Evolutionary conservation across 2,113 vertebrate genomes (phyloP).

Genomic region (Mesocricetus auratus): DNA sequence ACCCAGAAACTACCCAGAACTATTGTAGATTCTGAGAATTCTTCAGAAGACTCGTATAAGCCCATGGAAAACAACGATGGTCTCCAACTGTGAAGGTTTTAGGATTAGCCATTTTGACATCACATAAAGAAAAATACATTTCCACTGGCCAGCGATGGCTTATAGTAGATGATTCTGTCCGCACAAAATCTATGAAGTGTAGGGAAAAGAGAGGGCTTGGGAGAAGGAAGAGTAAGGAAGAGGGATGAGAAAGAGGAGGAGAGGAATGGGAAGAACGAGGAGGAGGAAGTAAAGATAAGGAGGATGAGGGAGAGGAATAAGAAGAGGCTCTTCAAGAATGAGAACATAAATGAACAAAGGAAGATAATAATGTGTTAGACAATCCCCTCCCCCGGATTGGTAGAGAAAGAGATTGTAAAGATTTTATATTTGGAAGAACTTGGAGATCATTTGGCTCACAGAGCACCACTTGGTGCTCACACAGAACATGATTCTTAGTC

Average conservation of each 20-base stretch:
- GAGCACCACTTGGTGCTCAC: not conserved
- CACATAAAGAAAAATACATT: slow-evolving; percentile 5
- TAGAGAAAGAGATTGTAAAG: slow-evolving; percentile 5
- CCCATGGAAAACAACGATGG: slow-evolving; percentile 11
- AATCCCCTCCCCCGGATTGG: not conserved
- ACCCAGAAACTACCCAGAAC: not conserved
- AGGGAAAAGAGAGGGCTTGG: not conserved
- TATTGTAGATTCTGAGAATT: not conserved
- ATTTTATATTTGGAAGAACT: slow-evolving; percentile 1
- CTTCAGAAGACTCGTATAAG: not conserved
- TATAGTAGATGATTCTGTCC: not conserved
- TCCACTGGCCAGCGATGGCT: not conserved
- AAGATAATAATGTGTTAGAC: not conserved
- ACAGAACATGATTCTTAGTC: not conserved
- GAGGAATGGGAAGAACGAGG: not conserved
- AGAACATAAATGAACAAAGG: not conserved
- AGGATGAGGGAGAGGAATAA: no score
- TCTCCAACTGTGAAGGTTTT: not conserved
- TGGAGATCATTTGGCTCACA: not conserved
- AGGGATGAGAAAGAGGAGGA: not conserved
- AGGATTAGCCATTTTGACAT: slow-evolving; percentile 18
- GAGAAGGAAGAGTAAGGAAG: not conserved
- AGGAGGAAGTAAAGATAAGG: not conserved
- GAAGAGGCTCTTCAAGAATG: not conserved
- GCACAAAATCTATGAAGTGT: not conserved